Percentiles rank a stretch among this genome's conserved stretches.
phyloP scores from a whole-genome alignment of 53 echinoderm and acorn worm genomes.

The Apostichopus leukothele region DNA sequence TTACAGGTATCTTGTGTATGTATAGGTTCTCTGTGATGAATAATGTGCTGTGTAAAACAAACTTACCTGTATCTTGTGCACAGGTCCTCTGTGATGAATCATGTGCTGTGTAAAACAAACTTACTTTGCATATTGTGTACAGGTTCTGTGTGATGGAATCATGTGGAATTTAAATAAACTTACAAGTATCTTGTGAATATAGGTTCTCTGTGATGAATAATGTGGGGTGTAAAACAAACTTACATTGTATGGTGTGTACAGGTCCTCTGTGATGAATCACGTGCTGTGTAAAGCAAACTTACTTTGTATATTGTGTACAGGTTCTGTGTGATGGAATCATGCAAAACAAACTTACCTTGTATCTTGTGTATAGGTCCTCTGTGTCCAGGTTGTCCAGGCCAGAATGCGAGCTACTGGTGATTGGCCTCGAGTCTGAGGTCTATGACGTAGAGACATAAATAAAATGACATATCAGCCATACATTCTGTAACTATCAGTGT shows the following conservation, averaged over 20 bases:
- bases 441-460: not conserved
- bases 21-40: too few species aligned
- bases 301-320: too few species aligned
- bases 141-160: too few species aligned
- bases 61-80: constrained; percentile 77
- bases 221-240: not conserved
- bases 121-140: too few species aligned
- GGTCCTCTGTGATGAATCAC: constrained; percentile 58
- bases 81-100: constrained; percentile 65
- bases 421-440: constrained; percentile 53
- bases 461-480: too few species aligned
- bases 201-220: too few species aligned
- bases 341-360: constrained; percentile 54
- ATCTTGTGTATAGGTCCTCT: constrained; percentile 90
- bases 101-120: too few species aligned
- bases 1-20: too few species aligned
- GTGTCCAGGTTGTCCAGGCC: constrained; percentile 64
- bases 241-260: constrained; percentile 85
- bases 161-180: too few species aligned
- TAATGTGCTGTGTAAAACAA: not conserved
- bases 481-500: too few species aligned
- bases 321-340: too few species aligned
- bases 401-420: constrained; percentile 47
- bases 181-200: constrained; percentile 28
- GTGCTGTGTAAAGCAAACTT: too few species aligned